Base-by-base conservation (phyloP, 2,113 vertebrate species). In the Callipepla squamata region DNA sequence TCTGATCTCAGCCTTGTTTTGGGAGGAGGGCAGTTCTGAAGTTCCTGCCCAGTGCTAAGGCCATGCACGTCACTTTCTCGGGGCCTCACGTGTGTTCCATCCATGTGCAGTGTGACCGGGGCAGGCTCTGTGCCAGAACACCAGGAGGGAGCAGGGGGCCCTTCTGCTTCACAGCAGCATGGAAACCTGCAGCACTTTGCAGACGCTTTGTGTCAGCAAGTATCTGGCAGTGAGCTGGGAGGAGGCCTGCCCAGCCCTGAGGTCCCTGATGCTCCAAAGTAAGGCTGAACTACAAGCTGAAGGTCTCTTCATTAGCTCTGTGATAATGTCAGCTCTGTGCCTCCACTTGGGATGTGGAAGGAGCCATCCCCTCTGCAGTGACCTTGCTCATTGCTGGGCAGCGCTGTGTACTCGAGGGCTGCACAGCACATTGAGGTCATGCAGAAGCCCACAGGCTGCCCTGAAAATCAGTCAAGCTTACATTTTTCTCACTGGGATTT, bases 181-280 rank as follows among this genome's bases (percentile, higher is more conserved):
- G 0, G 59, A 44, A 65, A 40, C 55, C 57, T 1, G 0, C 23
- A 47, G 23, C 23, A 40, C 11, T 40, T 75, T 22, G 44, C 34
- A 72, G 12, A 3, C 22, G 18, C 48, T 62, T 34, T n/a, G 20
- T n/a, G n/a, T 44, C 22, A 48, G 36, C 9, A 1, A 62, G 48
- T 70, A 50, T 3, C 1, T 4, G 61, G 4, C 32, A 50, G 11
- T 17, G 50, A 66, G 47, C 53, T n/a, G 40, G 38, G 6, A 62
- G 61, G 66, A 32, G 50, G 7, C 38, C 42, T 67, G 9, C 25
- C 34, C 58, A 74, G 34, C 34, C 47, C 42, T 42, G 55, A n/a
- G 36, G 18, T 53, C 3, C 76, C 36, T 14, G 19, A 14, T 44
- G 61, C 40, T 74, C 68, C 3, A 1, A 4, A 50, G 13, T 22